Percentiles rank a stretch among this genome's conserved stretches.
Conservation (phyloP, 2,113 vertebrate species). For the Ovis canadensis region DNA sequence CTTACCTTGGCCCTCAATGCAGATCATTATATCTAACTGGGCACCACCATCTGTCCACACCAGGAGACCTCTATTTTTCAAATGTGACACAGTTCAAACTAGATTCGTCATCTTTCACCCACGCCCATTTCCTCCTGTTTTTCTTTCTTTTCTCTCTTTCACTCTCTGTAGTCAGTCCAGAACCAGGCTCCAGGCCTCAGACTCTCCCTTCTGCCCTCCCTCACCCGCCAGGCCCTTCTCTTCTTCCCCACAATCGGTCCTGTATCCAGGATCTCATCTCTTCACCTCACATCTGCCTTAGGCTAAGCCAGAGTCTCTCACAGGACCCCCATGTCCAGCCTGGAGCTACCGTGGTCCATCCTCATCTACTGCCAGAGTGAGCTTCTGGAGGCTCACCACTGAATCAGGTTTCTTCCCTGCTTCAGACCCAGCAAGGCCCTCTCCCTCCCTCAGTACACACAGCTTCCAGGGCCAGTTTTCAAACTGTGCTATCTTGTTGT, state of each 20-base stretch:
- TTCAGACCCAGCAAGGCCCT: background rate
- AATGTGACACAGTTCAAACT: background rate
- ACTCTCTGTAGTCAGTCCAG: background rate
- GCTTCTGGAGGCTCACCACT: background rate
- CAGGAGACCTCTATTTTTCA: background rate
- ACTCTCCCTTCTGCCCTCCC: background rate
- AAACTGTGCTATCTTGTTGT: background rate
- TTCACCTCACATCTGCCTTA: background rate
- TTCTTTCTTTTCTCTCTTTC: background rate
- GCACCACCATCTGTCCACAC: background rate
- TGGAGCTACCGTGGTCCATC: background rate
- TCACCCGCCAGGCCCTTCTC: background rate
- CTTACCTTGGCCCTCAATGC: background rate
- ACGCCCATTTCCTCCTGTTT: background rate
- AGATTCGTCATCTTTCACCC: background rate
- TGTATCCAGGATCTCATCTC: background rate
- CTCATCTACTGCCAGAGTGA: background rate
- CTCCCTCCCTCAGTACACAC: no score
- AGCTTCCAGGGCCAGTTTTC: background rate
- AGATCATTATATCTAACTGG: background rate
- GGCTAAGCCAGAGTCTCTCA: background rate
- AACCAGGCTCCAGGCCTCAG: background rate
- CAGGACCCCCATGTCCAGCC: background rate
- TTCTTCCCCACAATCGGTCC: background rate
- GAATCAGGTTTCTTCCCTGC: background rate